Conservation (phyloP, 2,113 vertebrate genomes). For the Cyprinodon variegatus region DNA sequence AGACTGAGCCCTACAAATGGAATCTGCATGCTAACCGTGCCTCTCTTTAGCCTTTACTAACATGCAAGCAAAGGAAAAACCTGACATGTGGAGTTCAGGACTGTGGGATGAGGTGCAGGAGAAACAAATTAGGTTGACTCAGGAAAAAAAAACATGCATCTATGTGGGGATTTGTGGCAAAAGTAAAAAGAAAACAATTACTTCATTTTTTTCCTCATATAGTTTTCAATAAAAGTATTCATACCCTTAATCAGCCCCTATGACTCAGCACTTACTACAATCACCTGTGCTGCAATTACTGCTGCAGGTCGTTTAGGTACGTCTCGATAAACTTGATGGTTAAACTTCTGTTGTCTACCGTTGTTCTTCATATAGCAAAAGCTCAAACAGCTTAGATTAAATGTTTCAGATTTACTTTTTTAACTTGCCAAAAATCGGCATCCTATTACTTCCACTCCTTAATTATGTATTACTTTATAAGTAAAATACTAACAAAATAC, state of each 20-base stretch:
- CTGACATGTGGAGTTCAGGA: conserved; percentile 72
- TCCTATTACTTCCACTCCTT: neutral
- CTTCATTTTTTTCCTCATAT: conserved; percentile 16
- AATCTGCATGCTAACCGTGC: conserved; percentile 76
- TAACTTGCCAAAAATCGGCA: too few relatives aligned
- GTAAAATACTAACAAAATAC: neutral
- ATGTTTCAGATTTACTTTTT: neutral
- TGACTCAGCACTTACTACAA: neutral
- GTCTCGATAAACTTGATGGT: neutral
- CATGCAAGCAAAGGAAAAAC: conserved; percentile 58
- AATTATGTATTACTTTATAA: neutral
- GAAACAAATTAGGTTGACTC: conserved; percentile 75
- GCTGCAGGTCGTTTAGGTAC: neutral
- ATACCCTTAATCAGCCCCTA: too few relatives aligned
- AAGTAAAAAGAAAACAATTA: conserved; percentile 24
- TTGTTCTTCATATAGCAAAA: neutral
- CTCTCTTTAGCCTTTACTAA: conserved; percentile 70
- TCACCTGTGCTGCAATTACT: neutral
- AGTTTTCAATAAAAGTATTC: neutral
- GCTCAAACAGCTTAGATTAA: neutral
- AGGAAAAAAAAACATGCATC: conserved; percentile 62
- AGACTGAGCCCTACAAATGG: conserved; percentile 68
- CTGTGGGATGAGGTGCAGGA: conserved; percentile 51
- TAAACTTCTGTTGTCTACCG: neutral
- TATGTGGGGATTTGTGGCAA: conserved; percentile 56